Conservation (phyloP, 2,797 vertebrate genomes). For the Melopsittacus undulatus region DNA sequence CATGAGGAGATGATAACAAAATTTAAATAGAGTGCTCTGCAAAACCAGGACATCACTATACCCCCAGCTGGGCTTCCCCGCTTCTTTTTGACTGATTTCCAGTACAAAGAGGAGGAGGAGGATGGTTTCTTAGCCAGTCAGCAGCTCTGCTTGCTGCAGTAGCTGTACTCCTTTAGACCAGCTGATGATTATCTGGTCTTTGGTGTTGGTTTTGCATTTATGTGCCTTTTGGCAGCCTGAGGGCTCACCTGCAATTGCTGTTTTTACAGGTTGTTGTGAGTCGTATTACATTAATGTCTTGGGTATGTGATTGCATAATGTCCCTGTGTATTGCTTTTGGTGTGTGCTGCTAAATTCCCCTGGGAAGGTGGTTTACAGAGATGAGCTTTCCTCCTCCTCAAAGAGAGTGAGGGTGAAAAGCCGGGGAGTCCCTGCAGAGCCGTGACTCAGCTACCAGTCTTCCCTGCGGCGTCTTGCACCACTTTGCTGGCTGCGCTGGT, state of each 20-base stretch:
- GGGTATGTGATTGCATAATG: rapidly evolving
- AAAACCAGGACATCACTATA: not conserved
- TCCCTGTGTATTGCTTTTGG: not conserved
- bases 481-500: rapidly evolving
- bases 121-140: not conserved
- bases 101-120: not conserved
- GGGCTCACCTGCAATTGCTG: not conserved
- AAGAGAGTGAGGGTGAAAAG: not conserved
- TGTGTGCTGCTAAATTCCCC: not conserved
- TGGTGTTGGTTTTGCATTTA: not conserved
- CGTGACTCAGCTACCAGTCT: rapidly evolving
- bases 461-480: rapidly evolving
- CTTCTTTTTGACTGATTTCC: not conserved
- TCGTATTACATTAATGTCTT: not conserved
- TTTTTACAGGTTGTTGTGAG: not conserved
- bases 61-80: not conserved
- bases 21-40: not conserved
- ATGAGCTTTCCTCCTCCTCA: not conserved
- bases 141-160: not conserved
- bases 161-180: not conserved
- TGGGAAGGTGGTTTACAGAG: not conserved
- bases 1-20: not conserved
- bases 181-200: not conserved
- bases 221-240: not conserved
- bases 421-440: not conserved